A percentile compares a stretch with the other conserved stretches of the same genome.
Evolutionary conservation across 37 sponge, comb jelly and placozoan species (phyloP).

Genomic region (Mnemiopsis leidyi): DNA sequence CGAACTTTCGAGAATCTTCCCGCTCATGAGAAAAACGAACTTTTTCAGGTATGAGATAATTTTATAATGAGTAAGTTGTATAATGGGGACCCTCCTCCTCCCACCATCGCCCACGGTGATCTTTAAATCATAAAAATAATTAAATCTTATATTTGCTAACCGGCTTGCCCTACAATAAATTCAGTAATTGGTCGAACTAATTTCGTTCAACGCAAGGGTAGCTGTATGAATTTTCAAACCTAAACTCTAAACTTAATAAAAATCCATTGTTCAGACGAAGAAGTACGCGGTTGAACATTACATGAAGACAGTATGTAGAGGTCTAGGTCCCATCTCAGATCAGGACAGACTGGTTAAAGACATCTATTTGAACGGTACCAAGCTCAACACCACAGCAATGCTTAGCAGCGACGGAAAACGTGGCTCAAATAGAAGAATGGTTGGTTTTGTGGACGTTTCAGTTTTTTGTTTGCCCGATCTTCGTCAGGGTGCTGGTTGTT

Average conservation of each 20-base stretch:
- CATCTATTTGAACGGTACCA: constrained; percentile 34
- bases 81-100: not conserved
- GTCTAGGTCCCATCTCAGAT: constrained; percentile 34
- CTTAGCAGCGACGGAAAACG: constrained; percentile 37
- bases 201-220: no score
- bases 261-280: constrained; percentile 11
- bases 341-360: not conserved
- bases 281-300: constrained; percentile 48
- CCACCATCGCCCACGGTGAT: no score
- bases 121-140: no score
- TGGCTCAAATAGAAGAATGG: constrained; percentile 55
- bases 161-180: no score
- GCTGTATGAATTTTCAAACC: no score
- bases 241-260: no score
- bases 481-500: constrained; percentile 23
- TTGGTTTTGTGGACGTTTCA: not conserved
- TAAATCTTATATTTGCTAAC: no score
- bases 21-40: not conserved
- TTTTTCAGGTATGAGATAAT: constrained; percentile 48
- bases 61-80: not conserved
- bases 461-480: not conserved
- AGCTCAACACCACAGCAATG: constrained; percentile 48
- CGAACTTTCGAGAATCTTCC: not conserved
- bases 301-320: constrained; percentile 38
- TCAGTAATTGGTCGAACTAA: no score